Base-by-base conservation (phyloP, 2,888 invertebrate genomes). In the Harpalus rufipes region DNA sequence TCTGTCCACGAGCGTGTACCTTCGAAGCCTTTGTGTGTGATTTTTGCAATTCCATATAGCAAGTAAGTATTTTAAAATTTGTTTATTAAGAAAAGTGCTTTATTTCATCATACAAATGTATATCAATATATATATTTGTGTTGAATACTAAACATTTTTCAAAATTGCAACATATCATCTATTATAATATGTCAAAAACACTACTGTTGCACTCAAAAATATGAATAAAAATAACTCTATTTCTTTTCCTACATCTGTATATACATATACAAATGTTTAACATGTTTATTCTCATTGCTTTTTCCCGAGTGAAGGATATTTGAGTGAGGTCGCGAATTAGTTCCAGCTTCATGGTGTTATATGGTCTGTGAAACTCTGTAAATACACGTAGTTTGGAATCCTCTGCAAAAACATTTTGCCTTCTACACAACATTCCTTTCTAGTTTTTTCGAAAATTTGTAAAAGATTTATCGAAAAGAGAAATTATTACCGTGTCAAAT, bases 401-500 rank as follows among this genome's bases (percentile, higher is more conserved):
- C 72, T 14, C 68, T 51, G 51, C 72, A 74, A 74, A 74, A 74
- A 74, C 39, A 68, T 8, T 72, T 72, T 72, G 16, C 44, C 41
- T 44, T 32, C 12, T 12, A 25, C 32, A 5, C 18, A 16, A 41
- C 14, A 44, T 72, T 72, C 41, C 14, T 44, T 72, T 41, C 44
- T 21, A 18, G 16, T 72, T 72, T 65, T 72, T 65, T 44, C 72
- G 14, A 72, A 74, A 51, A 74, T 74, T 74, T 74, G 44, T 74
- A 21, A 44, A 74, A 74, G 72, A 74, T 74, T 74, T 74, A 74
- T 74, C 51, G 72, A 44, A 21, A 68, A 44, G 72, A 74, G 18
- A 74, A 74, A 74, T 74, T 74, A 74, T 74, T 74, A 21, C 72
- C 51, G 18, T 44, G 72, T 44, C 72, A 74, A 74, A 74, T 68